These are phyloP conservation scores for Pipa parva DNA, from an alignment of 2,113 vertebrate species.

Conservation along the genomic window DNA sequence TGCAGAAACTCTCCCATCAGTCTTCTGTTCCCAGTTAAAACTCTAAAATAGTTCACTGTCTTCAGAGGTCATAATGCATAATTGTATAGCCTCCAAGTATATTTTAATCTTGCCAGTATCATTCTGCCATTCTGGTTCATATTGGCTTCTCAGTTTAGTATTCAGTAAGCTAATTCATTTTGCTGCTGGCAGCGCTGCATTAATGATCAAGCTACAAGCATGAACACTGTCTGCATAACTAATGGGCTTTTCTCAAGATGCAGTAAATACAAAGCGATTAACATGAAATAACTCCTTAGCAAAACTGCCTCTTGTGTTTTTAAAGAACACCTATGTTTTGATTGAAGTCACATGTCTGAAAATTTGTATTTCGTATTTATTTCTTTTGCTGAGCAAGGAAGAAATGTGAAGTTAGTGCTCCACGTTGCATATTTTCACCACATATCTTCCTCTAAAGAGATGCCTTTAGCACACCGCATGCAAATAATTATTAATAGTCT, in stretches of 20 bases:
- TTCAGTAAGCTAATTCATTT: slow-evolving; percentile 62
- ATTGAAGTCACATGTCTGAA: slow-evolving; percentile 51
- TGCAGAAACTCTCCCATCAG: slow-evolving; percentile 8
- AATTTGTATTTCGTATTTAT: slow-evolving; percentile 21
- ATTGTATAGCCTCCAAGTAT: slow-evolving; percentile 46
- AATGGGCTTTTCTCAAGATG: slow-evolving; percentile 61
- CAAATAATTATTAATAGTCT: slow-evolving; percentile 55
- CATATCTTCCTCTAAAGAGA: slow-evolving; percentile 35
- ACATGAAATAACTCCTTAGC: slow-evolving; percentile 57
- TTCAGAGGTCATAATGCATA: slow-evolving; percentile 43
- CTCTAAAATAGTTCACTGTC: slow-evolving; percentile 51
- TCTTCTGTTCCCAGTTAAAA: slow-evolving; percentile 35
- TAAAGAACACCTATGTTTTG: slow-evolving; percentile 51
- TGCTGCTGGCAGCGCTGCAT: slow-evolving; percentile 56
- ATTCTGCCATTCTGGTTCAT: slow-evolving; percentile 49
- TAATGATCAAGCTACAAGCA: slow-evolving; percentile 59
- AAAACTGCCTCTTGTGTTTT: slow-evolving; percentile 51
- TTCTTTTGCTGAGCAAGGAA: slow-evolving; percentile 8
- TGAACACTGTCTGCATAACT: slow-evolving; percentile 68
- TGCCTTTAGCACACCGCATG: slow-evolving; percentile 43
- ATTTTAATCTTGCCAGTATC: slow-evolving; percentile 53
- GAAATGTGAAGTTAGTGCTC: neutral
- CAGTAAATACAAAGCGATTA: slow-evolving; percentile 65
- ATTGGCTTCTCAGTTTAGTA: slow-evolving; percentile 52
- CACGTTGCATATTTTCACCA: slow-evolving; percentile 21